Evolutionary conservation across 2,888 invertebrate species (phyloP).

Genomic region (Scaptomyza parva): DNA sequence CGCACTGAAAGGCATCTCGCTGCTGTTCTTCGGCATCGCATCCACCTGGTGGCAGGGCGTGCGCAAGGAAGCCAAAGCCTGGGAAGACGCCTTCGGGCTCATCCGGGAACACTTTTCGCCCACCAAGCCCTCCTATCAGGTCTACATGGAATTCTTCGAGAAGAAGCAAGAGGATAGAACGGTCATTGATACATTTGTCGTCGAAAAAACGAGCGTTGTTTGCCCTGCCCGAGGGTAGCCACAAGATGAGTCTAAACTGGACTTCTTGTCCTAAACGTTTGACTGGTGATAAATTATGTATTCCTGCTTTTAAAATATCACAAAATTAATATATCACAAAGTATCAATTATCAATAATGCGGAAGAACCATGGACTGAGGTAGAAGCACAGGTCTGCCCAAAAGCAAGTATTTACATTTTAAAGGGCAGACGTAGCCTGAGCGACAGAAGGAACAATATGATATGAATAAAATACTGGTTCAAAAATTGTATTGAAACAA

Average conservation of each 20-base stretch:
- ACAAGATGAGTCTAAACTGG: conserved; percentile 81
- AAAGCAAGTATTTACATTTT: too few species aligned
- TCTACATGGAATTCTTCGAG: conserved; percentile 82
- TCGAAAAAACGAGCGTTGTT: conserved; percentile 81
- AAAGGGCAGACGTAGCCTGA: too few species aligned
- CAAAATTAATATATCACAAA: too few species aligned
- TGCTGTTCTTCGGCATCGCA: conserved; percentile 78
- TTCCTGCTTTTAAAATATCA: too few species aligned
- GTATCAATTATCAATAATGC: too few species aligned
- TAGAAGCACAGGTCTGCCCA: too few species aligned
- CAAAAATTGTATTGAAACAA: not conserved
- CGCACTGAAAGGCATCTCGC: conserved; percentile 80
- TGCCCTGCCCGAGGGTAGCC: conserved; percentile 82
- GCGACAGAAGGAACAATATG: not conserved
- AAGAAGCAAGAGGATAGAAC: conserved; percentile 68
- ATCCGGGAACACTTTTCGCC: conserved; percentile 83
- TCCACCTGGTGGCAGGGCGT: conserved; percentile 84
- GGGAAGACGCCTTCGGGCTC: conserved; percentile 79
- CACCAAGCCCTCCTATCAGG: conserved; percentile 81
- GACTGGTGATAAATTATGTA: too few species aligned
- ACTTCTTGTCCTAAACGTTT: too few species aligned
- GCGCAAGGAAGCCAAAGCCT: conserved; percentile 81
- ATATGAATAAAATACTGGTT: not conserved
- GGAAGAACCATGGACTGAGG: too few species aligned
- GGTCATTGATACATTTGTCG: conserved; percentile 80